phyloP scores from a whole-genome alignment of 2,797 vertebrate genomes.

The Stomatorhinus walkeri region DNA sequence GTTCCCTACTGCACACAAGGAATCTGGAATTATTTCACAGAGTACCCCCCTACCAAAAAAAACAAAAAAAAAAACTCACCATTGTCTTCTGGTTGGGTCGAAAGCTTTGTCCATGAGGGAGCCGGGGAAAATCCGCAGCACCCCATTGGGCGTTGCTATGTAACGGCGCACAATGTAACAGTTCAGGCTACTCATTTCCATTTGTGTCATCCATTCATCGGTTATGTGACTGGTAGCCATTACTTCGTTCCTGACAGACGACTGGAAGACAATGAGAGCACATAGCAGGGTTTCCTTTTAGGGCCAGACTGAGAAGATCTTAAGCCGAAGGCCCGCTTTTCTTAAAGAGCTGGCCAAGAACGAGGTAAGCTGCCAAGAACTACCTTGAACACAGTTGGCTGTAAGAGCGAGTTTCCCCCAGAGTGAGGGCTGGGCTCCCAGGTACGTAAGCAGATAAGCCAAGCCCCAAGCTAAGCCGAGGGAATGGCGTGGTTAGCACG shows the following conservation, averaged over 20 bases:
- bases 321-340: slow-evolving; percentile 47
- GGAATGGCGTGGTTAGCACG: not conserved
- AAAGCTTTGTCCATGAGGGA: slow-evolving; percentile 99
- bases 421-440: not conserved
- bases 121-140: slow-evolving; percentile 98
- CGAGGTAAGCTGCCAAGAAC: slow-evolving; percentile 21
- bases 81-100: slow-evolving; percentile 98
- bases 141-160: slow-evolving; percentile 99
- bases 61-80: slow-evolving; percentile 72
- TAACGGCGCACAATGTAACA: slow-evolving; percentile 99
- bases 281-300: slow-evolving; percentile 64
- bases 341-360: slow-evolving; percentile 34
- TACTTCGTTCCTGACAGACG: slow-evolving; percentile 97
- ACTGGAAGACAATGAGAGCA: slow-evolving; percentile 69
- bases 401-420: not conserved
- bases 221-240: slow-evolving; percentile 99
- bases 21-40: slow-evolving; percentile 46
- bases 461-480: not conserved
- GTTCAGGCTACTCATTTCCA: slow-evolving; percentile 98
- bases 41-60: slow-evolving; percentile 38
- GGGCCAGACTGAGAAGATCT: slow-evolving; percentile 64
- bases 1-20: slow-evolving; percentile 32
- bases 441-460: not conserved
- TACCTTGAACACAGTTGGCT: not conserved
- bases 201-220: slow-evolving; percentile 99